Percentiles rank a stretch among this genome's conserved stretches.
Evolutionary conservation across 1,140 invertebrate species (phyloP).

Genomic region (Pseudomyrmex dendroicus): DNA sequence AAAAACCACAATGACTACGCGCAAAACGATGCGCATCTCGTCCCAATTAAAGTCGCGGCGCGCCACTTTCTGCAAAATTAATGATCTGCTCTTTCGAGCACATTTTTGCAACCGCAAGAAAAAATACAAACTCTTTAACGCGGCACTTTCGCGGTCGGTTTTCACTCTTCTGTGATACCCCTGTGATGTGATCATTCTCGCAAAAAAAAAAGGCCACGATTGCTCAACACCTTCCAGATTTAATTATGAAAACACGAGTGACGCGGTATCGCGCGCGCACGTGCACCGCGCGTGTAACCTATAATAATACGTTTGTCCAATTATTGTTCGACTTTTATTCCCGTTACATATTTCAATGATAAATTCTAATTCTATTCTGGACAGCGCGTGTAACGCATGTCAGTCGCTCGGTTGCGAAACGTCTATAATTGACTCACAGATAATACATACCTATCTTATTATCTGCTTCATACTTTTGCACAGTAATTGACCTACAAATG

Average conservation of each 20-base stretch:
- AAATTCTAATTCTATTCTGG: conserved; percentile 33
- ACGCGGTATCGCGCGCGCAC: not conserved
- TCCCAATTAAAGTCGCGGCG: conserved; percentile 40
- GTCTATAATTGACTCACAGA: conserved; percentile 33
- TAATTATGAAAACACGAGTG: conserved; percentile 30
- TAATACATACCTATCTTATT: conserved; percentile 4
- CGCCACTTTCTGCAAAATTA: conserved; percentile 23
- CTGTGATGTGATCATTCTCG: not conserved
- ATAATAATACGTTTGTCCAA: conserved; percentile 27
- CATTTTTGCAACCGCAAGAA: conserved; percentile 31
- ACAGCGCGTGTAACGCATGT: conserved; percentile 37
- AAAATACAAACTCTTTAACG: conserved; percentile 40
- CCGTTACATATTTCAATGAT: conserved; percentile 10
- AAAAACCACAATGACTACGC: not conserved
- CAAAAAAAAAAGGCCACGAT: not conserved
- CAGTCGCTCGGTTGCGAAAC: conserved; percentile 23
- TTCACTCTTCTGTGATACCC: conserved; percentile 3
- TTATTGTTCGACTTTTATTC: conserved; percentile 37
- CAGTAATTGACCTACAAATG: conserved; percentile 18
- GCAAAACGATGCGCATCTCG: not conserved
- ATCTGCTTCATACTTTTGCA: not conserved
- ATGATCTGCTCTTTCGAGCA: conserved; percentile 11
- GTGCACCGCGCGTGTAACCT: not conserved
- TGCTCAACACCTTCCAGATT: conserved; percentile 24
- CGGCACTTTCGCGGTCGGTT: conserved; percentile 44